A percentile compares a stretch with the other conserved stretches of the same genome.
phyloP scores from a whole-genome alignment of 2,797 vertebrate genomes.

The Phylloscopus collybita region DNA sequence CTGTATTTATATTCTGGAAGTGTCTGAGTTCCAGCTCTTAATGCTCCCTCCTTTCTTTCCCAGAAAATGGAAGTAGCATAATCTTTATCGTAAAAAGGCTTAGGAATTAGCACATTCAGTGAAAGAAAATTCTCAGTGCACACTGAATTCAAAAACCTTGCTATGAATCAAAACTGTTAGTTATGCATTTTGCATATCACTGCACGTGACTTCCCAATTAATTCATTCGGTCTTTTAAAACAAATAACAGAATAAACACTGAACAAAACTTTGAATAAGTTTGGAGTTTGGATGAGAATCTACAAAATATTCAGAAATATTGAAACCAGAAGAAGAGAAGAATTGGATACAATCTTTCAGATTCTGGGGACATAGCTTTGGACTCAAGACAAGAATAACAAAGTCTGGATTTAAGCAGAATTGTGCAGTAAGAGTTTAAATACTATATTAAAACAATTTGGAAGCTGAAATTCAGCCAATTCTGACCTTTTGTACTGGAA shows the following conservation, averaged over 20 bases:
- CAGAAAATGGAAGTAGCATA: background rate
- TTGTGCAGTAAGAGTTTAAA: background rate
- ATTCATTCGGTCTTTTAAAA: slow-evolving; percentile 4
- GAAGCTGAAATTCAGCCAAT: background rate
- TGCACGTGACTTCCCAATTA: background rate
- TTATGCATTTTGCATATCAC: background rate
- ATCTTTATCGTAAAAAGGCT: background rate
- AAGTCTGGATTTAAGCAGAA: background rate
- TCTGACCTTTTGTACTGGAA: background rate
- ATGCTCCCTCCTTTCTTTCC: background rate
- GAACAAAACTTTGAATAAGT: background rate
- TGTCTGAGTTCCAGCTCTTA: background rate
- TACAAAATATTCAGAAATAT: background rate
- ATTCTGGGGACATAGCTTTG: background rate
- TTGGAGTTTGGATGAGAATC: background rate
- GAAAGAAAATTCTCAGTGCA: background rate
- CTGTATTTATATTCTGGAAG: background rate
- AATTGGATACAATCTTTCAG: background rate
- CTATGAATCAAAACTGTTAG: background rate
- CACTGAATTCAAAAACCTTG: background rate
- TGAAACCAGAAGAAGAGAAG: background rate
- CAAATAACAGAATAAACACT: background rate
- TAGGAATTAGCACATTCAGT: background rate
- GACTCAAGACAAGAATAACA: background rate
- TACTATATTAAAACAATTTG: background rate